A percentile compares a stretch with the other conserved stretches of the same genome.
Evolutionary conservation across 2,888 invertebrate genomes (phyloP).

Genomic region (Lycophotia porphyrea): DNA sequence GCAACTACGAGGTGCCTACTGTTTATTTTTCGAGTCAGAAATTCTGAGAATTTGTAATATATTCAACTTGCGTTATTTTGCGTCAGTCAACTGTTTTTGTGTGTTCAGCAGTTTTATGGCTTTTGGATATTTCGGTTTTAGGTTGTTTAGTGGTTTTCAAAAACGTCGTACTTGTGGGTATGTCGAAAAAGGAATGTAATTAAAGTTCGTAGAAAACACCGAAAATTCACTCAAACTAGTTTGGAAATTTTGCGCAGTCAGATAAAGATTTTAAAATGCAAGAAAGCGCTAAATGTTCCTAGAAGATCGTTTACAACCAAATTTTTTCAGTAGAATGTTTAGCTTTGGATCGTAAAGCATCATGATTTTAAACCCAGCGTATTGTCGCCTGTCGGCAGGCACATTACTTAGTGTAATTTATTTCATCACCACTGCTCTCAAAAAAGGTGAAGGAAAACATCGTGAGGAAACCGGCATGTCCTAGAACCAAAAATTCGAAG

Average conservation of each 20-base stretch:
- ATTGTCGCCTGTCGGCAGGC: neutral
- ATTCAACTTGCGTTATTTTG: constrained; percentile 35
- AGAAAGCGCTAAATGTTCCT: neutral
- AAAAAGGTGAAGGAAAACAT: too few relatives aligned
- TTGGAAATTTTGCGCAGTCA: neutral
- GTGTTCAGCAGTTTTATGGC: constrained; percentile 28
- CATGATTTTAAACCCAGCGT: neutral
- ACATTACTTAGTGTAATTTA: too few relatives aligned
- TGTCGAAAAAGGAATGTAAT: neutral
- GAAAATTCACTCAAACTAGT: neutral
- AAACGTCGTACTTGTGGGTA: neutral
- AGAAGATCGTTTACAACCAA: neutral
- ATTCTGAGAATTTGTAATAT: constrained; percentile 52
- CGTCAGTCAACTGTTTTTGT: constrained; percentile 46
- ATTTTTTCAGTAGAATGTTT: neutral
- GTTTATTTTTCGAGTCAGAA: constrained; percentile 65
- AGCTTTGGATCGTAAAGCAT: neutral
- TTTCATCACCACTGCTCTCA: too few relatives aligned
- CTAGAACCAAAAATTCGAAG: too few relatives aligned
- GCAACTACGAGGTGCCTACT: constrained; percentile 71
- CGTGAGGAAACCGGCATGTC: too few relatives aligned
- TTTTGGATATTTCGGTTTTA: constrained; percentile 17
- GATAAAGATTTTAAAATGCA: neutral
- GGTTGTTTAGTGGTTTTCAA: neutral
- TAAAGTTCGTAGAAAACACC: neutral